Base-by-base conservation (phyloP, 2,113 vertebrate genomes). In the Phycodurus eques region DNA sequence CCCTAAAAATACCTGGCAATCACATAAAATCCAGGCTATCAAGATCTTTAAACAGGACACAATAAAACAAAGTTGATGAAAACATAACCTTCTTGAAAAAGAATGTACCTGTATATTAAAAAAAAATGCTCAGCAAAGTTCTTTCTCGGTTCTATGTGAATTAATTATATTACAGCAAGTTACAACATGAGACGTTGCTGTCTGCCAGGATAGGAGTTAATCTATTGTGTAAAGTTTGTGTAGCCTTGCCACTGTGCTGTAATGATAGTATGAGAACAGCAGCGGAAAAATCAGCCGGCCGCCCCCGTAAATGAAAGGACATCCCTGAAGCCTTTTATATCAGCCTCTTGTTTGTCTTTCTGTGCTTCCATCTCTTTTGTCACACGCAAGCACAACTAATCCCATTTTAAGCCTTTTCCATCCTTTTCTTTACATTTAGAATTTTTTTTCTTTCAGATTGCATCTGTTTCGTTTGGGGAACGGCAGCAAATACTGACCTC, bases 301-400 rank as follows among this genome's bases (percentile, higher is more conserved):
- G 1, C 80, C 71, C 74, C 72, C 69, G 31, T 54, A 69, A 82
- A 79, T 72, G 68, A 80, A 82, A 74, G 82, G 71, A 83, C 67
- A 61, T 85, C 79, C 77, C 69, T 39, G 57, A 73, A 78, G 79
- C 75, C 51, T 74, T 71, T 83, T 54, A 72, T 79, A 80, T 83
- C 79, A 74, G 70, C 31, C 72, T 20, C 60, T 80, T 86, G 76
- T 90, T 86, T 85, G 86, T 91, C 82, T 81, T 46, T 76, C 72
- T 79, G 67, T 77, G 79, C 73, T 84, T 84, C 78, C 82, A 76
- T 91, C 81, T 74, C 72, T 78, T 80, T 87, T 86, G 74, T 87
- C 77, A 76, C 85, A 84, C 39, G 17, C 72, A 73, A 81, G 72
- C 81, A 77, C 80, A 81, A 73, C 85, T 87, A 90, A 90, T 90